Base-by-base conservation (phyloP, 2,888 invertebrate species). In the Polydesmus complanatus region DNA sequence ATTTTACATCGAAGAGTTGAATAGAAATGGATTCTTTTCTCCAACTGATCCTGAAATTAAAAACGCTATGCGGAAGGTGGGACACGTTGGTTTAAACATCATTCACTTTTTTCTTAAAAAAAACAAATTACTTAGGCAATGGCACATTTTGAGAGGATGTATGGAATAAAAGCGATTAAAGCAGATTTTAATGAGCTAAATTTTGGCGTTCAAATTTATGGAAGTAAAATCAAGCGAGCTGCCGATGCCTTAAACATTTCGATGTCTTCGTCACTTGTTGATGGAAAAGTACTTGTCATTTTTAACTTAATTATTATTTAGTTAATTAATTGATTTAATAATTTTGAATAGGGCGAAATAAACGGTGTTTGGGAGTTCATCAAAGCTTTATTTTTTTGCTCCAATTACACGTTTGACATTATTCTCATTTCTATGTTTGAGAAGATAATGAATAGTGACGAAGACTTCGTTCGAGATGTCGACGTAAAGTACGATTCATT, bases 391-490 rank as follows among this genome's bases (percentile, higher is more conserved):
- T 70, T 87, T 27, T 82, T 88, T 1, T 73, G 78, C 27, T 89
- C 92, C 1, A 80, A 85, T 25, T 91, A 94, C 71, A 94, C 93
- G 0, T 78, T 93, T 23, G 85, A 92, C 63, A 92, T 84, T 0
- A 76, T 91, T 1, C 70, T 83, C 5, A 85, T 88, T 2, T 81
- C 83, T 2, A 69, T 87, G 1, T 75, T 83, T 58, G 86, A 88
- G 67, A 80, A 79, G 60, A 75, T 77, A 1, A 80, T 83, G 21
- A 77, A 57, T 18, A 56, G 80, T 5, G 71, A 79, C 67, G 70
- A 80, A 61, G 83, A 82, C 1, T 79, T 79, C 54, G 74, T 78
- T 21, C 80, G 67, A 80, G 85, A 67, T 8, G 14, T 37, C 8
- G 37, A 37, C 14, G 8, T 37, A 14, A 37, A 37, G 37, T 37